Evolutionary conservation across 2,888 invertebrate genomes (phyloP).

Genomic region (Eretmocerus hayati): DNA sequence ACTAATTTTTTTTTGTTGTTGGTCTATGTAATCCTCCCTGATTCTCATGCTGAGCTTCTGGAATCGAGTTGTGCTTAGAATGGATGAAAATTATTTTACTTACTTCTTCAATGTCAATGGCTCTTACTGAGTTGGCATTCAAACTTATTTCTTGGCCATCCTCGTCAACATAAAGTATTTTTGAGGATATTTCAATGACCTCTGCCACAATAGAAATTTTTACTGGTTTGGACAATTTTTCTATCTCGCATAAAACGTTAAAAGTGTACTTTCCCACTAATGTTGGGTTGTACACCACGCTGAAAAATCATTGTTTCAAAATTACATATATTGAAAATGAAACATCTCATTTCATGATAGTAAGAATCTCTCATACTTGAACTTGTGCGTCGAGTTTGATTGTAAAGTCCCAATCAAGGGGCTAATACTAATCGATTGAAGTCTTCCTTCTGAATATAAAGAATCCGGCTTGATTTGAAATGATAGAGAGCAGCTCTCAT

Average conservation of each 20-base stretch:
- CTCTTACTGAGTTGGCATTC: slow-evolving; percentile 34
- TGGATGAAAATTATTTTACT: too few species aligned
- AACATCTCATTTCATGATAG: neutral
- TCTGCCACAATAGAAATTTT: slow-evolving; percentile 50
- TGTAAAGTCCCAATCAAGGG: slow-evolving; percentile 51
- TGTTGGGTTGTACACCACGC: slow-evolving; percentile 53
- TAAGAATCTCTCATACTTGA: slow-evolving; percentile 53
- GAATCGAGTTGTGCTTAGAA: too few species aligned
- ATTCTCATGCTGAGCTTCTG: too few species aligned
- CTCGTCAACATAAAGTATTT: slow-evolving; percentile 45
- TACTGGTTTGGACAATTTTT: slow-evolving; percentile 50
- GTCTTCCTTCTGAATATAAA: slow-evolving; percentile 51
- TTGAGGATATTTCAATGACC: slow-evolving; percentile 51
- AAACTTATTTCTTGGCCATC: slow-evolving; percentile 31
- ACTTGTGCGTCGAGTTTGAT: slow-evolving; percentile 48
- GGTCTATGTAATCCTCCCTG: too few species aligned
- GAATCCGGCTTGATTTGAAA: slow-evolving; percentile 54
- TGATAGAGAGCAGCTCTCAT: slow-evolving; percentile 50
- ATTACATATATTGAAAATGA: neutral
- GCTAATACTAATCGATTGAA: slow-evolving; percentile 49
- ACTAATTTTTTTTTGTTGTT: too few species aligned
- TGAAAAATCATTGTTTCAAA: too few species aligned
- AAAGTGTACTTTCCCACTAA: slow-evolving; percentile 53
- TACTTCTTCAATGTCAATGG: slow-evolving; percentile 45
- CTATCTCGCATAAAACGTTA: slow-evolving; percentile 52